These are phyloP conservation scores for Rhyacophila evoluta DNA, from an alignment of 2,888 invertebrate species.

Conservation along the genomic window DNA sequence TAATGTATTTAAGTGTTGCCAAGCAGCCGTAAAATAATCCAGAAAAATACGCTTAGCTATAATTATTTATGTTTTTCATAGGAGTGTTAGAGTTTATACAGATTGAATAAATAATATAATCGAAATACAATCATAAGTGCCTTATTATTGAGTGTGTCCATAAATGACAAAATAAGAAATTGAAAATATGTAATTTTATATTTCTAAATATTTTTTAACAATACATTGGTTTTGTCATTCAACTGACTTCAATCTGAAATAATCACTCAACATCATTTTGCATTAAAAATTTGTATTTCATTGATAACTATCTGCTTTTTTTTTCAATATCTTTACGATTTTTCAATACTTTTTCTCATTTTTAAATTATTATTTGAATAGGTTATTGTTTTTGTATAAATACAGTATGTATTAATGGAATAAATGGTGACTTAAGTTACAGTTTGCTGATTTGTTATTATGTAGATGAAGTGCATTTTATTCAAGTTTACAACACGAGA, in stretches of 20 bases:
- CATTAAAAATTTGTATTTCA: no score
- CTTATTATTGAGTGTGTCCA: not conserved
- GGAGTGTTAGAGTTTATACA: not conserved
- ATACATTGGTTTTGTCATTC: no score
- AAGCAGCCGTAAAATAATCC: slow-evolving; percentile 17
- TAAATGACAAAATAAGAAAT: no score
- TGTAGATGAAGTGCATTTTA: slow-evolving; percentile 7
- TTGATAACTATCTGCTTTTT: no score
- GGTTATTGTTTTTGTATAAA: not conserved
- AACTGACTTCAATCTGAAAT: no score
- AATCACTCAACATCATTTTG: no score
- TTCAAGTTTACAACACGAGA: no score
- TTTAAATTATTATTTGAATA: not conserved
- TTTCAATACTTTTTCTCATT: not conserved
- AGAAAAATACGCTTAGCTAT: slow-evolving; percentile 6
- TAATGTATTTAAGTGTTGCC: not conserved
- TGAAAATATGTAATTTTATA: no score
- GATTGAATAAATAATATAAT: no score
- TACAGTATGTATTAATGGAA: not conserved
- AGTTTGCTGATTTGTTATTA: not conserved
- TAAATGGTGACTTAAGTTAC: not conserved
- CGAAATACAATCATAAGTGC: not conserved
- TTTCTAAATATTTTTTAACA: no score
- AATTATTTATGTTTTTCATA: not conserved
- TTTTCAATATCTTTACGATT: no score